These are phyloP conservation scores for Eupithecia subumbrata DNA, from an alignment of 2,888 invertebrate species.

Conservation along the genomic window DNA sequence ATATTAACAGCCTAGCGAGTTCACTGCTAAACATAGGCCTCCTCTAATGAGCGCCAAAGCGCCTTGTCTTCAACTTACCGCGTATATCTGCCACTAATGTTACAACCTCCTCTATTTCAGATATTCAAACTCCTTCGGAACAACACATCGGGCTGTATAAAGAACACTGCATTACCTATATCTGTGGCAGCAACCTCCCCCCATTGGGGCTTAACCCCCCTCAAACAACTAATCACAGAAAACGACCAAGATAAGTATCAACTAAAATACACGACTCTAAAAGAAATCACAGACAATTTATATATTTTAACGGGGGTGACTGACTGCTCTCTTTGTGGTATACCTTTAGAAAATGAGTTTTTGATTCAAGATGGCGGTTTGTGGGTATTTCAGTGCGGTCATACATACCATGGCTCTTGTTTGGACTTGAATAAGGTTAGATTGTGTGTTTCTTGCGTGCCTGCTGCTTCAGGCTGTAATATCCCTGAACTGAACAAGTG, in stretches of 20 bases:
- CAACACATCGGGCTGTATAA: conserved; percentile 58
- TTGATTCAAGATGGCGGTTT: conserved; percentile 85
- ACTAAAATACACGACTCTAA: conserved; percentile 50
- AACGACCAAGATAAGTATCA: conserved; percentile 40
- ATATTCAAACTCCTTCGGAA: conserved; percentile 69
- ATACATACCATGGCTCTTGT: conserved; percentile 86
- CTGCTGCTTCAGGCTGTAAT: conserved; percentile 44
- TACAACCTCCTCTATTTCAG: conserved; percentile 54
- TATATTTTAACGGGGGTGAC: conserved; percentile 43
- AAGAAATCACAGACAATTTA: conserved; percentile 57
- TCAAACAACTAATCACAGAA: conserved; percentile 37
- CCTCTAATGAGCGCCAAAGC: neutral
- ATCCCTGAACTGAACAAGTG: neutral
- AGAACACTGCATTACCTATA: conserved; percentile 76
- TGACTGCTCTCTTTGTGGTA: conserved; percentile 83
- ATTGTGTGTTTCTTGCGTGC: conserved; percentile 71
- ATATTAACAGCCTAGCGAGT: no score
- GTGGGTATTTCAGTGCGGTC: conserved; percentile 86
- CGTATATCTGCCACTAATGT: neutral
- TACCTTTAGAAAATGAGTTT: conserved; percentile 84
- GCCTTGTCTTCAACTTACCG: neutral
- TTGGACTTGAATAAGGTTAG: conserved; percentile 83
- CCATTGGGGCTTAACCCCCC: conserved; percentile 80
- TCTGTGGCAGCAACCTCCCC: conserved; percentile 69
- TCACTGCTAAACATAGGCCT: neutral